These are phyloP conservation scores for Chrysolina americana DNA, from an alignment of 2,888 invertebrate species.

Conservation along the genomic window DNA sequence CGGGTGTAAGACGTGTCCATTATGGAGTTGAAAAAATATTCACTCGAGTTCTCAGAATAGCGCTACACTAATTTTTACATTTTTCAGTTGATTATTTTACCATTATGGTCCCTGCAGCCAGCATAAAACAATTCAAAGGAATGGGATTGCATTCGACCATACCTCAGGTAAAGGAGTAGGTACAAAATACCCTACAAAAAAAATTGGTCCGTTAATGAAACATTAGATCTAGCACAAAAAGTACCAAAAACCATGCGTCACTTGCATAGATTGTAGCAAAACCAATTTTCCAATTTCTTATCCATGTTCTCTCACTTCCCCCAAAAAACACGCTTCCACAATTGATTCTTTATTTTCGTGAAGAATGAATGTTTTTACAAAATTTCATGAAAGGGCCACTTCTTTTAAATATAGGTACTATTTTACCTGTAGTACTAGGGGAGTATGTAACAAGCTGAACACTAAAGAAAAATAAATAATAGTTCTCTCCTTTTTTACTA, in stretches of 20 bases:
- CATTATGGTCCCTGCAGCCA: slow-evolving; percentile 49
- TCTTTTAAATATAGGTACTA: no score
- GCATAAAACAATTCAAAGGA: slow-evolving; percentile 38
- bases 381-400: no score
- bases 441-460: no score
- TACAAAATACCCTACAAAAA: not conserved
- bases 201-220: not conserved
- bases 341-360: no score
- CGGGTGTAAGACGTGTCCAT: not conserved
- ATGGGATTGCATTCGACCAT: not conserved
- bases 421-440: no score
- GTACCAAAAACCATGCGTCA: no score
- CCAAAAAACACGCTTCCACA: no score
- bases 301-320: no score
- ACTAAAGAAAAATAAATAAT: not conserved
- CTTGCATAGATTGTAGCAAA: no score
- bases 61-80: slow-evolving; percentile 22
- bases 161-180: not conserved
- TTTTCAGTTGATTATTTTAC: slow-evolving; percentile 30
- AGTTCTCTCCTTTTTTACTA: not conserved
- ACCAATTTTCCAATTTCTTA: no score
- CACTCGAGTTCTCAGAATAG: not conserved
- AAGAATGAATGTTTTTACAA: no score
- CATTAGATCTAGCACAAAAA: no score
- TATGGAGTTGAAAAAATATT: not conserved